Conservation (phyloP, 2,888 invertebrate species). For the Phortica okadai region DNA sequence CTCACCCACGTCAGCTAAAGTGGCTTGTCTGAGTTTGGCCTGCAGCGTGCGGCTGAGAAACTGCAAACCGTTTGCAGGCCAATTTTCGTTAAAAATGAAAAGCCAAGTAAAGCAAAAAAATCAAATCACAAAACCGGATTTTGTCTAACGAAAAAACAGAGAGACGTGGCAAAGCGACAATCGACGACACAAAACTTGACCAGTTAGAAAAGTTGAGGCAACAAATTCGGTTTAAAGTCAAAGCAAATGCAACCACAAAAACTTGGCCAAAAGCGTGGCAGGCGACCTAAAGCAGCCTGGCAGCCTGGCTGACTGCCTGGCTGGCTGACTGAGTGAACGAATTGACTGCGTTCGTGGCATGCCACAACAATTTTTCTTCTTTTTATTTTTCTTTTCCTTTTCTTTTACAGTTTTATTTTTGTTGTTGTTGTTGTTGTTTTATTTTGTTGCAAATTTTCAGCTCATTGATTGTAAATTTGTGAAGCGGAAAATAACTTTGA, state of each 20-base stretch:
- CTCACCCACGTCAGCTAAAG: too few relatives aligned
- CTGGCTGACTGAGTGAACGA: background rate
- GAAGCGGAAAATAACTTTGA: constrained; percentile 30
- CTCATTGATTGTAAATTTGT: constrained; percentile 40
- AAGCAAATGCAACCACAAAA: background rate
- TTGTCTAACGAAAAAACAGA: background rate
- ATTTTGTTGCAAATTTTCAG: constrained; percentile 21
- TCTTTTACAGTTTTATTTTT: background rate
- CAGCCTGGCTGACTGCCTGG: background rate
- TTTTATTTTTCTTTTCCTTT: background rate
- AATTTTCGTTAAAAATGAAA: too few relatives aligned
- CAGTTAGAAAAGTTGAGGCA: constrained; percentile 3
- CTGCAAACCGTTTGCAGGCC: too few relatives aligned
- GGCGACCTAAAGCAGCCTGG: background rate
- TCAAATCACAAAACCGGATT: background rate
- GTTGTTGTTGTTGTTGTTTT: background rate
- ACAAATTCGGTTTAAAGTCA: background rate
- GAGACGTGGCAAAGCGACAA: background rate
- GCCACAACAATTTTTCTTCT: constrained; percentile 2
- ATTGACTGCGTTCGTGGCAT: constrained; percentile 6
- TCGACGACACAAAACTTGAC: constrained; percentile 13
- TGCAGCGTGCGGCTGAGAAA: too few relatives aligned
- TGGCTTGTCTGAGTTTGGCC: too few relatives aligned
- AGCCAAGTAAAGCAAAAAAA: too few relatives aligned
- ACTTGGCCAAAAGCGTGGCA: background rate